phyloP scores from a whole-genome alignment of 2,113 vertebrate genomes.

The Cathartes aura region DNA sequence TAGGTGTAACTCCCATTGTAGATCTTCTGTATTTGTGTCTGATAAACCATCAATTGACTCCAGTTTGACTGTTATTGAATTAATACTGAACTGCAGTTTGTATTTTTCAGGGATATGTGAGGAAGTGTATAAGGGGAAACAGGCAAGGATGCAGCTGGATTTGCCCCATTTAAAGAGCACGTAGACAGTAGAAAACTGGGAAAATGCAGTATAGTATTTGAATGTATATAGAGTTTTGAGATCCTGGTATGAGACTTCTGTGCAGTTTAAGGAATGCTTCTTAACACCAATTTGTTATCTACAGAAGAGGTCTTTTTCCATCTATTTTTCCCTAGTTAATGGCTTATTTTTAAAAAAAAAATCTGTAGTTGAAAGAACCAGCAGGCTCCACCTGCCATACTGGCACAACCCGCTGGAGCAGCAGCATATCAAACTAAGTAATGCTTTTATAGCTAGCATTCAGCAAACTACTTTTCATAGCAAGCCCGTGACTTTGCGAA shows the following conservation, averaged over 20 bases:
- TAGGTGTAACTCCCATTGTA: neutral
- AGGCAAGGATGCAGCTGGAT: neutral
- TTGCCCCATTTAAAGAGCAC: neutral
- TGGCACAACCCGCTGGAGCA: neutral
- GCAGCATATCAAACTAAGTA: neutral
- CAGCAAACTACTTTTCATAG: neutral
- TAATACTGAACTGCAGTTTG: neutral
- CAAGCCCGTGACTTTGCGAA: neutral
- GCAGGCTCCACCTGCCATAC: conserved; percentile 29
- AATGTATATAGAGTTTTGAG: neutral
- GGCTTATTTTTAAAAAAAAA: neutral
- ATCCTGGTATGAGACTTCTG: neutral
- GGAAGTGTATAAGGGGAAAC: neutral
- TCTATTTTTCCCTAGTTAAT: neutral
- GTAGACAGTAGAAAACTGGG: neutral
- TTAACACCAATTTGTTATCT: neutral
- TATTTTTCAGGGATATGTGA: neutral
- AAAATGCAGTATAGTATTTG: neutral
- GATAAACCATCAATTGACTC: neutral
- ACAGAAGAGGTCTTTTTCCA: neutral
- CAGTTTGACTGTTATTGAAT: neutral
- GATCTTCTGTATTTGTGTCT: neutral
- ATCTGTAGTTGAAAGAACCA: neutral
- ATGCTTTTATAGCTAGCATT: neutral
- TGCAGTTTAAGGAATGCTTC: neutral